phyloP scores from a whole-genome alignment of 2,797 vertebrate genomes.

The Hemibagrus guttatus region DNA sequence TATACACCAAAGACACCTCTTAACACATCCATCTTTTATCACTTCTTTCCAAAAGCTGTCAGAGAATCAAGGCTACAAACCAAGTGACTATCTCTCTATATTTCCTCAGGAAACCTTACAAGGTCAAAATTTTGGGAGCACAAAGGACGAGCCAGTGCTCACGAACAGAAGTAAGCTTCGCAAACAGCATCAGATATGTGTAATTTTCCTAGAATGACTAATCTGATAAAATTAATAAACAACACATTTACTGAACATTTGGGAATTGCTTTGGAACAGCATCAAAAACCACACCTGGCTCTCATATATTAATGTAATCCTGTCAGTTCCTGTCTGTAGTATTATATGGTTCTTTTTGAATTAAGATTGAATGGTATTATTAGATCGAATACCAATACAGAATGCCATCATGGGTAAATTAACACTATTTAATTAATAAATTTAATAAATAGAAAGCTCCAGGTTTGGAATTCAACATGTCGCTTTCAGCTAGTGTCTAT shows the following conservation, averaged over 20 bases:
- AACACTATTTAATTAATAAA: background rate
- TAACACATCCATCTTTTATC: background rate
- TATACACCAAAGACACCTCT: background rate
- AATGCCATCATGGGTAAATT: background rate
- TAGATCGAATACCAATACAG: background rate
- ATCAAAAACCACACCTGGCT: background rate
- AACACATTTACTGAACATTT: background rate
- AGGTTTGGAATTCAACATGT: background rate
- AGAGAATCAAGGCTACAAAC: conserved; percentile 46
- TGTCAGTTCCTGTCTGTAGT: background rate
- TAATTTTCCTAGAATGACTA: conserved; percentile 11
- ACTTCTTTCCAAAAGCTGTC: conserved; percentile 47
- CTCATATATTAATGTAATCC: background rate
- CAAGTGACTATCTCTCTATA: conserved; percentile 38
- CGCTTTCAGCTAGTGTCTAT: background rate
- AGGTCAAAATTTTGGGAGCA: conserved; percentile 21
- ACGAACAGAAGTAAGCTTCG: conserved; percentile 6
- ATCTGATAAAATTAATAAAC: background rate
- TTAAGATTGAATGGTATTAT: background rate
- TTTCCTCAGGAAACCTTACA: conserved; percentile 64
- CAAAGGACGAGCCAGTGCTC: background rate
- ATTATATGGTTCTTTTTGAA: background rate
- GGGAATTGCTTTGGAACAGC: background rate
- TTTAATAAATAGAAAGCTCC: too few relatives aligned
- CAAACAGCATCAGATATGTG: background rate